Conservation (phyloP, 2,888 invertebrate genomes). For the Euspilapteryx auroguttella region DNA sequence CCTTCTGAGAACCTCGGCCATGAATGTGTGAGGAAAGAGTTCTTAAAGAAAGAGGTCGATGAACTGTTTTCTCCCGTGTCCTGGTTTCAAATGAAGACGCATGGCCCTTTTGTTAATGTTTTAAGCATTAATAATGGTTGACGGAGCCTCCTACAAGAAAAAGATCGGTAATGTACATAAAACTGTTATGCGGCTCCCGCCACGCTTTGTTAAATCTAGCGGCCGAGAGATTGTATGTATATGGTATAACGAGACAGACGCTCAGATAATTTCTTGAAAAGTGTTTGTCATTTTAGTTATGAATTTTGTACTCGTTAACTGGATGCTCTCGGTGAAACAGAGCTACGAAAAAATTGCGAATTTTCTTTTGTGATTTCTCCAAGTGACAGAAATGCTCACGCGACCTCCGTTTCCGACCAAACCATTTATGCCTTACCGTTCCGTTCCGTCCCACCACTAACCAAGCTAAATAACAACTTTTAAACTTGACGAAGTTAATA, state of each 20-base stretch:
- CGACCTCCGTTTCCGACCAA: no score
- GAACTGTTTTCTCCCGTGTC: constrained; percentile 39
- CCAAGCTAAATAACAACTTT: not conserved
- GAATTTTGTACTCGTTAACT: not conserved
- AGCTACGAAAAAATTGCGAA: constrained; percentile 5
- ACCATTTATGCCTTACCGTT: no score
- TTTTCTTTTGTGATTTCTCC: constrained; percentile 7
- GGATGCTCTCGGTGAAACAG: not conserved
- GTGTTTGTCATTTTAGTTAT: not conserved
- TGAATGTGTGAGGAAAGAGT: constrained; percentile 47
- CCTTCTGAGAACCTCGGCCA: constrained; percentile 47
- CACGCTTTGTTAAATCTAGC: not conserved
- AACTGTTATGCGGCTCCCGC: no score
- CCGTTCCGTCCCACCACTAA: not conserved
- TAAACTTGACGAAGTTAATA: no score
- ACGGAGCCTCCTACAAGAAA: no score
- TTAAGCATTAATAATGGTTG: no score
- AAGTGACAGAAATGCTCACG: constrained; percentile 4
- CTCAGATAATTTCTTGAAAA: not conserved
- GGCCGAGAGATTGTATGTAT: no score
- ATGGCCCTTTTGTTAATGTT: no score
- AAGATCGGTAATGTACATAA: no score
- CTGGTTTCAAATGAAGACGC: constrained; percentile 18
- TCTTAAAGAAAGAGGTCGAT: constrained; percentile 45
- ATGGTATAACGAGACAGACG: not conserved